A percentile compares a stretch with the other conserved stretches of the same genome.
phyloP scores from a whole-genome alignment of 1,140 invertebrate species.

The Phortica variegata region DNA sequence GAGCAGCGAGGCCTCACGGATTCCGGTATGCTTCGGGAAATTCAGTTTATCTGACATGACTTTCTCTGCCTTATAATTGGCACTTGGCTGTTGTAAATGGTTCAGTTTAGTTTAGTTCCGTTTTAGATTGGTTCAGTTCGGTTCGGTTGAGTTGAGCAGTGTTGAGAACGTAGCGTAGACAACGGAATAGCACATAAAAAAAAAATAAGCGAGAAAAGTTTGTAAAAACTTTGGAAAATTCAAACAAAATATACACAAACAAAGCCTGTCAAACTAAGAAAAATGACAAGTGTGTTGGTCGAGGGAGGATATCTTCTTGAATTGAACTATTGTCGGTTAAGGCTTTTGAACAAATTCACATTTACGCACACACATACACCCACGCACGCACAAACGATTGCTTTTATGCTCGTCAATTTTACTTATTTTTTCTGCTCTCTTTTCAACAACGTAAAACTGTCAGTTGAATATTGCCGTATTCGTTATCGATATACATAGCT shows the following conservation, averaged over 20 bases:
- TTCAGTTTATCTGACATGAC: constrained; percentile 58
- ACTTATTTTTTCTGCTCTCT: no score
- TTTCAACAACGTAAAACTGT: no score
- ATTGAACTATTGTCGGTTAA: constrained; percentile 45
- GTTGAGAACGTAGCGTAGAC: neutral
- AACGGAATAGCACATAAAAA: constrained; percentile 8
- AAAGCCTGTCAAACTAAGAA: constrained; percentile 50
- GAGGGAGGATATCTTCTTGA: constrained; percentile 23
- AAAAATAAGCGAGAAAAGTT: constrained; percentile 9
- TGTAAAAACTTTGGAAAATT: neutral
- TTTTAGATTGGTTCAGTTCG: neutral
- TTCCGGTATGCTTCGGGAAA: constrained; percentile 65
- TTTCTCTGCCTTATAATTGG: constrained; percentile 59
- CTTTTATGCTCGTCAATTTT: no score
- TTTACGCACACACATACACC: constrained; percentile 30
- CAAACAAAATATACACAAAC: constrained; percentile 25
- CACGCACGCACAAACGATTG: neutral
- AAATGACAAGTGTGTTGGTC: constrained; percentile 30
- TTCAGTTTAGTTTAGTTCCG: neutral
- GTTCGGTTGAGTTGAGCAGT: neutral
- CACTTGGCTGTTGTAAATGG: constrained; percentile 59
- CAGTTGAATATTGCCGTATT: no score
- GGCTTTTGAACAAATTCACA: constrained; percentile 28
- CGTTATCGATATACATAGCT: no score
- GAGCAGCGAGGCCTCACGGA: constrained; percentile 83